phyloP scores from a whole-genome alignment of 2,888 invertebrate genomes.

The Neoaliturus tenellus region DNA sequence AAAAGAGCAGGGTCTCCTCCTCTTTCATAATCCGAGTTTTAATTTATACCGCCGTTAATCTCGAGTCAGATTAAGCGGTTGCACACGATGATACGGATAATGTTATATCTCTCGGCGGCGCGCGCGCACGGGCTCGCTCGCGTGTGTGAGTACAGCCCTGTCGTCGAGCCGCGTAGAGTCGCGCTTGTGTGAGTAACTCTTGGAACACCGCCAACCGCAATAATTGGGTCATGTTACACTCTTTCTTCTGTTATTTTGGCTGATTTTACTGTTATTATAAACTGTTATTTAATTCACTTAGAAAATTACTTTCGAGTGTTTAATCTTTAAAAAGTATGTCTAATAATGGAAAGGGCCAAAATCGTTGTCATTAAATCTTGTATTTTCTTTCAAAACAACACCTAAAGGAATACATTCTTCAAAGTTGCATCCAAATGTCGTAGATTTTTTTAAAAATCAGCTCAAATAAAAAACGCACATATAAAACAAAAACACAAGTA shows the following conservation, averaged over 20 bases:
- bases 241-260: not conserved
- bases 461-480: no score
- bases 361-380: no score
- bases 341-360: no score
- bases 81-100: not conserved
- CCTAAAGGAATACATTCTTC: no score
- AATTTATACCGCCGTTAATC: conserved; percentile 12
- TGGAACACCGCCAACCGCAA: conserved; percentile 18
- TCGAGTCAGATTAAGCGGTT: conserved; percentile 11
- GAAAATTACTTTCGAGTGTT: no score
- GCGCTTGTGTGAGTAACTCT: not conserved
- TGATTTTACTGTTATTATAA: not conserved
- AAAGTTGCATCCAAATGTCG: no score
- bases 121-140: not conserved
- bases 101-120: not conserved
- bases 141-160: not conserved
- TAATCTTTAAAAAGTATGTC: no score
- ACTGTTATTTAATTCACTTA: no score
- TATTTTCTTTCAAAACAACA: no score
- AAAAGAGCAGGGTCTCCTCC: not conserved
- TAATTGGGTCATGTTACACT: conserved; percentile 11
- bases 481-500: no score
- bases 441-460: no score
- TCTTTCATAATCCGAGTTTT: not conserved
- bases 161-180: not conserved